phyloP scores from a whole-genome alignment of 2,113 vertebrate species.

The Gallinago jamesoni region DNA sequence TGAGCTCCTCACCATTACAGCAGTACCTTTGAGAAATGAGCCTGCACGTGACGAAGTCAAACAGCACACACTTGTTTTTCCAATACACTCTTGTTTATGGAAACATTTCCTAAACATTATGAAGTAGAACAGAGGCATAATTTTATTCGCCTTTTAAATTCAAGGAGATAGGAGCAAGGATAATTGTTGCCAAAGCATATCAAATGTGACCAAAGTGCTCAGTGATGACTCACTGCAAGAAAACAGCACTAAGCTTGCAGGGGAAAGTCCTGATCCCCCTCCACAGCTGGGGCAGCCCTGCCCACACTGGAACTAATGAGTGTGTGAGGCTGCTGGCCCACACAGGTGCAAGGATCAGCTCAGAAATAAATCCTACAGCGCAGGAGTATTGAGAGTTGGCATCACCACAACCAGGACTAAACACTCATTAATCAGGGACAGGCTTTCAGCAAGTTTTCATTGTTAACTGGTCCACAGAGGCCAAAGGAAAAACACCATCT shows the following conservation, averaged over 20 bases:
- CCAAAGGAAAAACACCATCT: not conserved
- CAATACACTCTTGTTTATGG: not conserved
- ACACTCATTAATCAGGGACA: not conserved
- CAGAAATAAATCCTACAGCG: not conserved
- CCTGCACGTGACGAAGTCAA: not conserved
- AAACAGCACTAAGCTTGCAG: not conserved
- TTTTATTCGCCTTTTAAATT: not conserved
- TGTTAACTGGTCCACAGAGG: not conserved
- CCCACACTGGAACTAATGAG: slow-evolving; percentile 9
- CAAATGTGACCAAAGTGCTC: not conserved
- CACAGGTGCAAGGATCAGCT: slow-evolving; percentile 13
- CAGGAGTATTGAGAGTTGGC: not conserved
- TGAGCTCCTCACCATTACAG: not conserved
- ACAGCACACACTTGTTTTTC: not conserved
- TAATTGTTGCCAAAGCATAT: not conserved
- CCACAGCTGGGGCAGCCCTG: not conserved
- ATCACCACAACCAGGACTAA: not conserved
- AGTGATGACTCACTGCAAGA: not conserved
- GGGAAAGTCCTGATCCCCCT: not conserved
- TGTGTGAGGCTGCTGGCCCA: not conserved
- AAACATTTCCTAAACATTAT: slow-evolving; percentile 23
- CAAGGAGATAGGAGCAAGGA: not conserved
- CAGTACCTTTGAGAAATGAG: not conserved
- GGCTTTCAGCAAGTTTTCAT: not conserved
- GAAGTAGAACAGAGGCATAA: not conserved